Evolutionary conservation across 2,797 vertebrate species (phyloP).

Genomic region (Rhinichthys osculus): DNA sequence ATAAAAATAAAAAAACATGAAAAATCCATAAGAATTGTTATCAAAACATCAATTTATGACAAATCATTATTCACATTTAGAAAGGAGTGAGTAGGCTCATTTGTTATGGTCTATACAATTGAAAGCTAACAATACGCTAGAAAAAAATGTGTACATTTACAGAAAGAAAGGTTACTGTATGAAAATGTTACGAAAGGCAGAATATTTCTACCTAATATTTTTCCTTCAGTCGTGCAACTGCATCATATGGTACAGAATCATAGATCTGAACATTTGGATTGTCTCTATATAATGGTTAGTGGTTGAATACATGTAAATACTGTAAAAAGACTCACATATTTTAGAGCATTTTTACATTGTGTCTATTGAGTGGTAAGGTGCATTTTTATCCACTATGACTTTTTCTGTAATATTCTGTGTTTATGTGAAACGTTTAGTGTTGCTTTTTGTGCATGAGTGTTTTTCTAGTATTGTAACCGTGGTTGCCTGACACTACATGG

Average conservation of each 20-base stretch:
- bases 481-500: constrained; percentile 5
- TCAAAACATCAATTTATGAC: constrained; percentile 78
- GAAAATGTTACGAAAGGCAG: constrained; percentile 84
- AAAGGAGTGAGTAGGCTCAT: constrained; percentile 69
- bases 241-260: constrained; percentile 58
- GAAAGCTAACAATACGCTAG: constrained; percentile 68
- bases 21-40: constrained; percentile 76
- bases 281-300: constrained; percentile 69
- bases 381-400: not conserved
- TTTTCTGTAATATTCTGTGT: constrained; percentile 9
- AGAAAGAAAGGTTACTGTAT: constrained; percentile 78
- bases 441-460: constrained; percentile 36
- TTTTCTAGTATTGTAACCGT: not conserved
- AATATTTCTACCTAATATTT: constrained; percentile 34
- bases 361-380: constrained; percentile 30
- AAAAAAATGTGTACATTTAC: constrained; percentile 75
- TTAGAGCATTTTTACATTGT: constrained; percentile 22
- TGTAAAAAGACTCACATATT: constrained; percentile 24
- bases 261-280: constrained; percentile 61
- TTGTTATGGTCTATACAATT: constrained; percentile 62
- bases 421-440: constrained; percentile 7
- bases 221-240: constrained; percentile 48
- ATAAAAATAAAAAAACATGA: constrained; percentile 84
- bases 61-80: constrained; percentile 74
- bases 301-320: constrained; percentile 32